Conservation (phyloP, 2,797 vertebrate species). For the Hoplostethus mediterraneus region DNA sequence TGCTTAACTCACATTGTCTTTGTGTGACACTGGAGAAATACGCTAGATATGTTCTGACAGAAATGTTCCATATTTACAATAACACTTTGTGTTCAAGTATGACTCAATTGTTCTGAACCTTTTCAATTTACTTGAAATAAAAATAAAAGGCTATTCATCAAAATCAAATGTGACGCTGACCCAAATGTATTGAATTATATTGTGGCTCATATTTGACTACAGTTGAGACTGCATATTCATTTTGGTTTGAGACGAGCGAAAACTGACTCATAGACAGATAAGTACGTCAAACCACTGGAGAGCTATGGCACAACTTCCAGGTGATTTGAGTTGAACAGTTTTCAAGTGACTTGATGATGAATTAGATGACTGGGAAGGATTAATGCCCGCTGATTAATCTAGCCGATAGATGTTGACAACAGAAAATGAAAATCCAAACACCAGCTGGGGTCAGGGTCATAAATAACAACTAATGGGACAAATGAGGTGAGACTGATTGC, state of each 20-base stretch:
- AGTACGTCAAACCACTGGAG: constrained; percentile 45
- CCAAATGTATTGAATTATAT: constrained; percentile 29
- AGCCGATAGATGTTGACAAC: constrained; percentile 49
- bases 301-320: constrained; percentile 52
- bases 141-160: constrained; percentile 18
- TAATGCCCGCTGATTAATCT: constrained; percentile 43
- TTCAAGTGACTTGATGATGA: constrained; percentile 38
- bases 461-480: constrained; percentile 45
- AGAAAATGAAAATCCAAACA: constrained; percentile 58
- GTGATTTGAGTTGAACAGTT: constrained; percentile 50
- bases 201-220: constrained; percentile 8
- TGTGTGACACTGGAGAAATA: constrained; percentile 43
- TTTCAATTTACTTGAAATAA: constrained; percentile 22
- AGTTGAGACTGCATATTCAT: constrained; percentile 33
- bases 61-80: constrained; percentile 44
- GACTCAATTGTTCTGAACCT: constrained; percentile 24
- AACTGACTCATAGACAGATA: constrained; percentile 32
- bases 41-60: constrained; percentile 8
- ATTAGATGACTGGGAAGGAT: constrained; percentile 34
- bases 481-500: constrained; percentile 26
- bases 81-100: constrained; percentile 32
- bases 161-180: constrained; percentile 30
- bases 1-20: constrained; percentile 29
- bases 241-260: constrained; percentile 52
- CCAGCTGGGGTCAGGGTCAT: constrained; percentile 44